Evolutionary conservation across 2,797 vertebrate species (phyloP).

Genomic region (Parauchenoglanis punctatus): DNA sequence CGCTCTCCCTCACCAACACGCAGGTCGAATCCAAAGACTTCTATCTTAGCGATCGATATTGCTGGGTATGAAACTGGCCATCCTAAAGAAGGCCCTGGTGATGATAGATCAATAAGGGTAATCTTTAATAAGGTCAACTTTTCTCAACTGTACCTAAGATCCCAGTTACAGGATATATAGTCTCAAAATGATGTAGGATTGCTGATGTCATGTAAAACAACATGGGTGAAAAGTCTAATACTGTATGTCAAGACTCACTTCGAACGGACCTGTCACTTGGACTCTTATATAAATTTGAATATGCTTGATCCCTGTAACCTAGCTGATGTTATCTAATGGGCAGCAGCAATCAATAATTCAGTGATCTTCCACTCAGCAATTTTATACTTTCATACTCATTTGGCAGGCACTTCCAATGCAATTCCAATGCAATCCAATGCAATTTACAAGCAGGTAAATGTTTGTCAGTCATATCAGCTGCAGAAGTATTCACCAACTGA

Average conservation of each 20-base stretch:
- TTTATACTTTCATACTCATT: slow-evolving; percentile 10
- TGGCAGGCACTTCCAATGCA: background rate
- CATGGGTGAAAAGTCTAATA: background rate
- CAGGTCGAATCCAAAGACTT: slow-evolving; percentile 45
- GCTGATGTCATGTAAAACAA: slow-evolving; percentile 17
- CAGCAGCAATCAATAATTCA: slow-evolving; percentile 14
- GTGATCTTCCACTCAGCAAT: slow-evolving; percentile 26
- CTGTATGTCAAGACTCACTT: too few species aligned
- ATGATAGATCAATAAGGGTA: slow-evolving; percentile 54
- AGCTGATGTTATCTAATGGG: background rate
- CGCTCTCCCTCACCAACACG: slow-evolving; percentile 24
- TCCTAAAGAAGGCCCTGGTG: slow-evolving; percentile 51
- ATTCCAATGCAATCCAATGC: background rate
- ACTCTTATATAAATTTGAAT: background rate
- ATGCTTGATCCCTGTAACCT: background rate
- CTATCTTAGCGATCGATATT: slow-evolving; percentile 56
- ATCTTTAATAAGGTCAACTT: slow-evolving; percentile 58
- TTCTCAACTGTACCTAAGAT: slow-evolving; percentile 40
- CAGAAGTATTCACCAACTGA: background rate
- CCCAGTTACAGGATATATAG: slow-evolving; percentile 53
- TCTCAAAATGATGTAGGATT: slow-evolving; percentile 39
- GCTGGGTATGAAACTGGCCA: slow-evolving; percentile 50
- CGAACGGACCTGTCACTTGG: background rate
- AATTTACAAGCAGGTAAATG: background rate
- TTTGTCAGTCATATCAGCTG: background rate